Evolutionary conservation across 2,113 vertebrate genomes (phyloP), one percentile per base, ranked within the genome.

Genomic region (Diadophis punctatus): DNA sequence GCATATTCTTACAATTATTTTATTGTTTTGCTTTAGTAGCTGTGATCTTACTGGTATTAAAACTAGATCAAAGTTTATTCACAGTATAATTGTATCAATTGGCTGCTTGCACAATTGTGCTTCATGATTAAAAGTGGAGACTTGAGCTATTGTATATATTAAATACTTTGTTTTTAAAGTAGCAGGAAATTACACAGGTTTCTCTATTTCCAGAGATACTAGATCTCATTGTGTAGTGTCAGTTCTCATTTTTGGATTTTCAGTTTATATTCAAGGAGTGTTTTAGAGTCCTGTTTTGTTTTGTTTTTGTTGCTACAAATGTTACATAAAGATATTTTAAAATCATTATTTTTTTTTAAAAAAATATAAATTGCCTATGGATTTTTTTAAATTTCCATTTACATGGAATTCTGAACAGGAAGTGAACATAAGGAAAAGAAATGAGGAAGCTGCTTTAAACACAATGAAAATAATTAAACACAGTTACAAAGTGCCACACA

Each of bases 61-160:
- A 56, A 89, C 55, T 80, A 90, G 12, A 89, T 63, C 88, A 87
- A 74, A 95, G 16, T 25, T 20, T 91, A 60, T 68, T 92, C 20
- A 43, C 20, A 25, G 3, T 9, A 12, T 86, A 88, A 53, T n/a
- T 46, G 20, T 52, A 23, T n/a, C 58, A 94, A 18, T 25, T 60
- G 58, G 68, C 87, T 91, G n/a, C 1, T 0, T 90, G 30, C 0
- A 2, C 90, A 91, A 94, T 11, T 49, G 85, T 12, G 46, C n/a
- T 48, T 46, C 49, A 43, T 63, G 48, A 80, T 80, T 43, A 80
- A 80, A 80, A 80, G 3, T 18, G 30, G 51, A 22, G 27, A 9
- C 39, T 18, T 74, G 23, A 30, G 30, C 48, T 46, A 30, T 46
- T 55, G 60, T 27, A 1, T 20, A 43, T 52, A 43, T 52, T 22